phyloP scores from a whole-genome alignment of 2,113 vertebrate species.

The Ptyas mucosa region DNA sequence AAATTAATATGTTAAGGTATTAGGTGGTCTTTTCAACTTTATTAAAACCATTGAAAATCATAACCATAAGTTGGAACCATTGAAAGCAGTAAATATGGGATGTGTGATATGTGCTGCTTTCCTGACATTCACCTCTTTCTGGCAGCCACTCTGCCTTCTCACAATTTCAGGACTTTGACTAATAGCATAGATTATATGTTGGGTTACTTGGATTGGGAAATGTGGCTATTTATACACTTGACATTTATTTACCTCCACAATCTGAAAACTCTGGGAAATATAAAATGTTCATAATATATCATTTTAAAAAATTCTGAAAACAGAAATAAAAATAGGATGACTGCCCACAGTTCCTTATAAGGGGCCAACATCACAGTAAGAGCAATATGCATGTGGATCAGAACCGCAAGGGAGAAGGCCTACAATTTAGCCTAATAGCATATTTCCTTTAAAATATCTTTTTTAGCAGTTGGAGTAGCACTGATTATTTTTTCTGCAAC shows the following conservation, averaged over 20 bases:
- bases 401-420: background rate
- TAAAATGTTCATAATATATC: background rate
- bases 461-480: conserved; percentile 38
- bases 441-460: background rate
- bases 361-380: background rate
- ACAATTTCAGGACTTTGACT: background rate
- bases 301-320: background rate
- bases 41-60: background rate
- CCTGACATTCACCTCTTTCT: background rate
- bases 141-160: background rate
- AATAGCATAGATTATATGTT: background rate
- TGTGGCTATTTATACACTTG: background rate
- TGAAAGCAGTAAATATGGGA: background rate
- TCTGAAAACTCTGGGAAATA: background rate
- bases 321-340: background rate
- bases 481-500: conserved; percentile 53
- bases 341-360: background rate
- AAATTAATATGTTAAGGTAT: background rate
- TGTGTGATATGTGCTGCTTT: background rate
- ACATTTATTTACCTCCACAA: background rate
- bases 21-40: background rate
- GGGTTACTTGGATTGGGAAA: background rate
- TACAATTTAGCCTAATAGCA: background rate
- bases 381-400: background rate
- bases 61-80: background rate